A percentile compares a stretch with the other conserved stretches of the same genome.
These are phyloP conservation scores for Pediacus dermestoides DNA, from an alignment of 2,888 invertebrate species.

Conservation along the genomic window DNA sequence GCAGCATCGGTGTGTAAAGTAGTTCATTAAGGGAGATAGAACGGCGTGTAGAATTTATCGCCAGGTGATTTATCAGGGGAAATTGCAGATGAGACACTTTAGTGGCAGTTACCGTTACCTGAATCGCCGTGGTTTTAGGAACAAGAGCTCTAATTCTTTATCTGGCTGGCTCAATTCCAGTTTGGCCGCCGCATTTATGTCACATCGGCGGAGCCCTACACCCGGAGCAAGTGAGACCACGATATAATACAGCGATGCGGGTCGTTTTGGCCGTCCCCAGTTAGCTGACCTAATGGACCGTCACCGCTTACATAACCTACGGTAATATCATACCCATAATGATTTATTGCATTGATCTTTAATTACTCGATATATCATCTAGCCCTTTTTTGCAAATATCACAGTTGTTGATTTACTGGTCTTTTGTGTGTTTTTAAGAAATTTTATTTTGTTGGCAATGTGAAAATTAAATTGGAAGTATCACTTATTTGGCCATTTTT, in stretches of 20 bases:
- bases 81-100: conserved; percentile 49
- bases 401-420: too few species aligned
- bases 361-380: too few species aligned
- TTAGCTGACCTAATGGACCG: conserved; percentile 1
- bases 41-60: conserved; percentile 40
- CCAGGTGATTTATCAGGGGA: conserved; percentile 45
- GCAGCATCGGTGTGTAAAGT: conserved; percentile 35
- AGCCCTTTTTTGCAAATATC: too few species aligned
- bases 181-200: too few species aligned
- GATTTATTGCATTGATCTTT: conserved; percentile 1
- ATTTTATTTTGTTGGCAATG: too few species aligned
- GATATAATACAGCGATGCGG: too few species aligned
- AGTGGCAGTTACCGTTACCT: conserved; percentile 46
- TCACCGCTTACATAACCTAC: neutral
- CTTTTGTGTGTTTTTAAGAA: too few species aligned
- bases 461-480: too few species aligned
- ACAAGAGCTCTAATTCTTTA: conserved; percentile 41
- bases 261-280: neutral
- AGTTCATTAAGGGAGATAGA: conserved; percentile 41
- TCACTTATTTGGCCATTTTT: too few species aligned
- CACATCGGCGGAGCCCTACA: too few species aligned
- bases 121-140: conserved; percentile 40
- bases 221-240: too few species aligned
- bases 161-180: conserved; percentile 39
- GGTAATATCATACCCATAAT: neutral